Evolutionary conservation across 1,140 invertebrate species (phyloP).

Genomic region (Sinella curviseta): DNA sequence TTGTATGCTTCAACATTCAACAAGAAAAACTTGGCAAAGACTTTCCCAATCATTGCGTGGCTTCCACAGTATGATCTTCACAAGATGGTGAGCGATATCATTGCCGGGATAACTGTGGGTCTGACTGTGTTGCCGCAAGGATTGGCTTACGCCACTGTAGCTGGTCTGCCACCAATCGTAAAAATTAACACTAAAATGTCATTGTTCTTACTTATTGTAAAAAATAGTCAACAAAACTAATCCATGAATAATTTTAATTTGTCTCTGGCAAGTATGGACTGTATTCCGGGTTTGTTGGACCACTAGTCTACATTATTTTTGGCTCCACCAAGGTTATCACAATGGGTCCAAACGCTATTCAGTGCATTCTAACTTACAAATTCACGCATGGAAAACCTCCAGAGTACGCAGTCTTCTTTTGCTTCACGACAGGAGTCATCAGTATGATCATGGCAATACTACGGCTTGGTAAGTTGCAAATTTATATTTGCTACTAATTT

Average conservation of each 20-base stretch:
- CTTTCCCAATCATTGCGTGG: slow-evolving; percentile 70
- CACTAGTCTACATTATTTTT: slow-evolving; percentile 79
- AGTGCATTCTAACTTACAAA: slow-evolving; percentile 76
- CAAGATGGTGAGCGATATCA: slow-evolving; percentile 71
- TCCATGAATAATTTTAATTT: not conserved
- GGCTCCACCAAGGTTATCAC: slow-evolving; percentile 86
- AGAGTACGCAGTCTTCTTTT: slow-evolving; percentile 75
- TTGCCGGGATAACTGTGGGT: slow-evolving; percentile 68
- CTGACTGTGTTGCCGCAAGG: slow-evolving; percentile 56
- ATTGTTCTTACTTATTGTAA: too few species aligned
- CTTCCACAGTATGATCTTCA: slow-evolving; percentile 69
- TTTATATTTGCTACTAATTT: not conserved
- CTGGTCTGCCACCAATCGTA: slow-evolving; percentile 55
- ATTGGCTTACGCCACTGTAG: slow-evolving; percentile 58
- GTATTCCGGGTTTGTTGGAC: slow-evolving; percentile 81
- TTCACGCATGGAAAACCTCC: slow-evolving; percentile 65
- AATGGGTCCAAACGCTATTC: slow-evolving; percentile 83
- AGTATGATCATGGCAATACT: slow-evolving; percentile 80
- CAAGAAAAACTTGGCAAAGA: slow-evolving; percentile 36
- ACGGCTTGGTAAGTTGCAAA: not conserved
- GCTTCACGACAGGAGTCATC: slow-evolving; percentile 73
- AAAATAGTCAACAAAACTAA: not conserved
- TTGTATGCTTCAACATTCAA: not conserved
- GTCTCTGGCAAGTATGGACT: slow-evolving; percentile 70
- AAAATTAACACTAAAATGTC: too few species aligned